phyloP scores from a whole-genome alignment of 2,888 invertebrate species.

The Chaetogeoica ovagalla region DNA sequence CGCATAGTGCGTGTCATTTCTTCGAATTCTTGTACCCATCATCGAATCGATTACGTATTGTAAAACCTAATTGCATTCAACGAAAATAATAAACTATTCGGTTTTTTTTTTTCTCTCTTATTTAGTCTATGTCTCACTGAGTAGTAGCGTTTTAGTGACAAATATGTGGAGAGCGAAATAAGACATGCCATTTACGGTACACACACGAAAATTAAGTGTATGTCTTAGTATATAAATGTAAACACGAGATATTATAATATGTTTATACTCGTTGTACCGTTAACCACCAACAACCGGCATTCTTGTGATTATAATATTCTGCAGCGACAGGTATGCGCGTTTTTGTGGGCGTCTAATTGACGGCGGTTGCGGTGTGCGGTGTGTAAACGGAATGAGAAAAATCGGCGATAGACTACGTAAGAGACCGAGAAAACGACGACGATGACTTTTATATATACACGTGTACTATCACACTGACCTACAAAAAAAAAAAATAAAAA shows the following conservation, averaged over 20 bases:
- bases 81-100: no score
- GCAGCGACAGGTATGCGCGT: not conserved
- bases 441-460: no score
- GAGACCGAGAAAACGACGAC: no score
- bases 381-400: slow-evolving; percentile 18
- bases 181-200: not conserved
- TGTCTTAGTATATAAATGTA: no score
- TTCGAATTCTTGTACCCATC: no score
- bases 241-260: not conserved
- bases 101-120: no score
- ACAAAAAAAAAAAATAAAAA: not conserved
- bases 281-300: not conserved
- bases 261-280: slow-evolving; percentile 7
- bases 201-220: not conserved
- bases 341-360: slow-evolving; percentile 33
- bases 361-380: not conserved
- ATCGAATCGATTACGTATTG: no score
- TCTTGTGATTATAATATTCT: not conserved
- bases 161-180: not conserved
- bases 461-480: slow-evolving; percentile 13
- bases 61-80: no score
- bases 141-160: not conserved
- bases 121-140: no score
- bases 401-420: not conserved
- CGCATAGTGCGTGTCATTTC: no score